Percentiles rank a stretch among this genome's conserved stretches.
Evolutionary conservation across 2,113 vertebrate genomes (phyloP).

Genomic region (Beaufortia kweichowensis): DNA sequence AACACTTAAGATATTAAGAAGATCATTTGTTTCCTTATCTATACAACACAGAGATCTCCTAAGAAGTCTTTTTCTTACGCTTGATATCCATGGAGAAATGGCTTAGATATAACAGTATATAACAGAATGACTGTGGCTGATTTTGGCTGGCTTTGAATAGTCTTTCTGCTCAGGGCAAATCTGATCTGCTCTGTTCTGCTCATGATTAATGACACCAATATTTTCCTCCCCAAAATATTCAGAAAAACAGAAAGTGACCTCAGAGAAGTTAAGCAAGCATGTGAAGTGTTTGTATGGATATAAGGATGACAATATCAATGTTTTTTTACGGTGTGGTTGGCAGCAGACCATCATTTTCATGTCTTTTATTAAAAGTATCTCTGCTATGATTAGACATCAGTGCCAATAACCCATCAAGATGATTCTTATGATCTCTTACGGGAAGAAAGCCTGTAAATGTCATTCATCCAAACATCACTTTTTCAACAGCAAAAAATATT

Average conservation of each 20-base stretch:
- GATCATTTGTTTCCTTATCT: too few species aligned
- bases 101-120: neutral
- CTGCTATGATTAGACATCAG: slow-evolving; percentile 33
- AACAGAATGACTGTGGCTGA: neutral
- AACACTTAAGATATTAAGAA: too few species aligned
- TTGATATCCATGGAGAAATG: too few species aligned
- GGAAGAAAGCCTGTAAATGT: slow-evolving; percentile 44
- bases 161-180: neutral
- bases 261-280: slow-evolving; percentile 37
- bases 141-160: neutral
- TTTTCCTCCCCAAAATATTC: slow-evolving; percentile 36
- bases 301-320: slow-evolving; percentile 53
- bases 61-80: neutral
- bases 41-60: too few species aligned
- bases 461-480: slow-evolving; percentile 38
- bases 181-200: slow-evolving; percentile 11
- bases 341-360: slow-evolving; percentile 62
- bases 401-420: slow-evolving; percentile 62
- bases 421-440: slow-evolving; percentile 36
- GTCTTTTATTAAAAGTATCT: slow-evolving; percentile 42
- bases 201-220: slow-evolving; percentile 57
- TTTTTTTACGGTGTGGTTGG: slow-evolving; percentile 54
- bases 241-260: slow-evolving; percentile 36
- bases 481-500: too few species aligned
- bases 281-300: slow-evolving; percentile 52